phyloP scores from a whole-genome alignment of 2,113 vertebrate species.

The Symphodus melops region DNA sequence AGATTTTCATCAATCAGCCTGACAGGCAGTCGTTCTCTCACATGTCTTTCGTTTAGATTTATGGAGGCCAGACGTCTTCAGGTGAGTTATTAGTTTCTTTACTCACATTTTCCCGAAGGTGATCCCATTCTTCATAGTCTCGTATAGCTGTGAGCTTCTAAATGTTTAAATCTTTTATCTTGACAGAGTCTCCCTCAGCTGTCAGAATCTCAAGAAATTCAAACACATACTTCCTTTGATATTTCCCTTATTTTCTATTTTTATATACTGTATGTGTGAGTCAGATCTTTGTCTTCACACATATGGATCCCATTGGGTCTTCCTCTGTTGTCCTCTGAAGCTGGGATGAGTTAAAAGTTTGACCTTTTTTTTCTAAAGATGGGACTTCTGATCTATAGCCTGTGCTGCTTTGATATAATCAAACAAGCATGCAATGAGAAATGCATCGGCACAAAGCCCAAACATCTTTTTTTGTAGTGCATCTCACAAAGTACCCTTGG shows the following conservation, averaged over 20 bases:
- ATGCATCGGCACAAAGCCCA: not conserved
- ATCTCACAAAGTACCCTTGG: not conserved
- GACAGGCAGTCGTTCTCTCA: not conserved
- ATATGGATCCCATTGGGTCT: constrained; percentile 66
- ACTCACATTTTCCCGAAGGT: not conserved
- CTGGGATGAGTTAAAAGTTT: constrained; percentile 63
- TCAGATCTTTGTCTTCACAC: constrained; percentile 52
- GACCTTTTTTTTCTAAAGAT: constrained; percentile 30
- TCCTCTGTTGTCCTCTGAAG: constrained; percentile 41
- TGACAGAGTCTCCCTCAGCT: not conserved
- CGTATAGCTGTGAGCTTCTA: not conserved
- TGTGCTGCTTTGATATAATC: constrained; percentile 55
- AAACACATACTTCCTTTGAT: not conserved
- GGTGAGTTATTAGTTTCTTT: constrained; percentile 6
- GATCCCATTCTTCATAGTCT: not conserved
- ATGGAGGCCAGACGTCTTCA: not conserved
- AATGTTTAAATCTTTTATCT: not conserved
- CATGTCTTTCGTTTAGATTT: constrained; percentile 19
- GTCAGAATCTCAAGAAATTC: constrained; percentile 7
- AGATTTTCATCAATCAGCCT: not conserved
- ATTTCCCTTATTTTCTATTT: not conserved
- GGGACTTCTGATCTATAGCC: constrained; percentile 45
- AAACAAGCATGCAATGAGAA: constrained; percentile 22
- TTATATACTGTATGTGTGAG: not conserved
- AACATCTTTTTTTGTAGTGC: not conserved